Percentiles rank a stretch among this genome's conserved stretches.
phyloP scores from a whole-genome alignment of 2,888 invertebrate genomes.

The Acanthosoma haemorrhoidale region DNA sequence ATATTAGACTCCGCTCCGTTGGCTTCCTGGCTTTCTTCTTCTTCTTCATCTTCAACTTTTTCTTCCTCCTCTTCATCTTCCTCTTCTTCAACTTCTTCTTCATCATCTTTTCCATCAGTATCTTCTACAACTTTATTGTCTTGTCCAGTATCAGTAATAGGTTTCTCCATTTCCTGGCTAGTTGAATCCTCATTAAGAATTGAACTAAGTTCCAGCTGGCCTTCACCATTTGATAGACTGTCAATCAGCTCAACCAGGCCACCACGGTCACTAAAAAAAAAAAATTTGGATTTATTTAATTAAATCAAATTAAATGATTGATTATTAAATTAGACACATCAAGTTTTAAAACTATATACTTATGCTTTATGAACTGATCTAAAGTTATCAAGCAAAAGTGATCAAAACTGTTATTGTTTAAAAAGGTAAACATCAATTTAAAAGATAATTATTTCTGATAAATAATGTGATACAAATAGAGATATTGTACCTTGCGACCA shows the following conservation, averaged over 20 bases:
- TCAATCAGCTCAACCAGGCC: slow-evolving; percentile 74
- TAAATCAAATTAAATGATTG: too few species aligned
- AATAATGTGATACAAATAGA: not conserved
- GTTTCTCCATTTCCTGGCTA: slow-evolving; percentile 52
- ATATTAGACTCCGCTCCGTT: slow-evolving; percentile 45
- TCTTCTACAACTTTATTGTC: slow-evolving; percentile 36
- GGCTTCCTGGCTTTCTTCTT: slow-evolving; percentile 50
- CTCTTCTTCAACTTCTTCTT: slow-evolving; percentile 30
- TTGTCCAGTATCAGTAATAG: slow-evolving; percentile 54
- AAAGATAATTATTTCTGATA: not conserved
- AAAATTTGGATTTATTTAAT: too few species aligned
- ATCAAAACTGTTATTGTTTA: too few species aligned
- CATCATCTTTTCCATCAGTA: slow-evolving; percentile 26
- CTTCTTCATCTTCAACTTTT: slow-evolving; percentile 41
- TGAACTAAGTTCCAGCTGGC: slow-evolving; percentile 48
- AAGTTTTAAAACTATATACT: too few species aligned
- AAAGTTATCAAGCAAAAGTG: too few species aligned
- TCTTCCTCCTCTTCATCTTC: slow-evolving; percentile 25
- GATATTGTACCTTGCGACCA: slow-evolving; percentile 73
- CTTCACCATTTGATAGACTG: slow-evolving; percentile 66
- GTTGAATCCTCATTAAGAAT: slow-evolving; percentile 62
- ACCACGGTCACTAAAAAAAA: slow-evolving; percentile 63
- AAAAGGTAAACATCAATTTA: too few species aligned
- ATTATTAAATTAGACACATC: too few species aligned
- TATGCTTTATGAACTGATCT: too few species aligned